Evolutionary conservation across 2,888 invertebrate species (phyloP).

Genomic region (Hyalella azteca): DNA sequence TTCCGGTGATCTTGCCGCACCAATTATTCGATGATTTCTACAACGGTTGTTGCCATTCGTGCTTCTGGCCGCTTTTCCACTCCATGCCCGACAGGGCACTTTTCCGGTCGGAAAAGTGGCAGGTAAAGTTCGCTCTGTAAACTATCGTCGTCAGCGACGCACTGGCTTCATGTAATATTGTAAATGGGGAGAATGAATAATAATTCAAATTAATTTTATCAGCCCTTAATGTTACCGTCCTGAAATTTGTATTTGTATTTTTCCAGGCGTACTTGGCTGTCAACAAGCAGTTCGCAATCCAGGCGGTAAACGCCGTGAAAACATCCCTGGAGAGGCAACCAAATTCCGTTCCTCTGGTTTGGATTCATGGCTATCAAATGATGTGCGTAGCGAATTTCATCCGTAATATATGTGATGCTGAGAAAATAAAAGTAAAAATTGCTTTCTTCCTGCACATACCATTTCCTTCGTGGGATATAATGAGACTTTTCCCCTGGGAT

Average conservation of each 20-base stretch:
- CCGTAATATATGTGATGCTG: conserved; percentile 62
- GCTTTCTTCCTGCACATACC: conserved; percentile 68
- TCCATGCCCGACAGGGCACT: conserved; percentile 64
- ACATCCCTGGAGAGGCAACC: conserved; percentile 61
- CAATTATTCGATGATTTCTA: conserved; percentile 63
- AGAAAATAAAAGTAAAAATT: conserved; percentile 61
- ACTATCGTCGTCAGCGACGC: not conserved
- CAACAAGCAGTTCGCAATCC: conserved; percentile 63
- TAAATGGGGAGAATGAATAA: too few species aligned
- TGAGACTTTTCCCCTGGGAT: conserved; percentile 65
- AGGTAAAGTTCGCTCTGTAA: conserved; percentile 59
- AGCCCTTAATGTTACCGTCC: too few species aligned
- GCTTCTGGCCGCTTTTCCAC: conserved; percentile 65
- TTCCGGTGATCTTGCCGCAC: conserved; percentile 62
- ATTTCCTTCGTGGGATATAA: conserved; percentile 67
- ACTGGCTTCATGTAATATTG: too few species aligned
- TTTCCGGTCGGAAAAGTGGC: conserved; percentile 63
- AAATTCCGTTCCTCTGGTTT: conserved; percentile 64
- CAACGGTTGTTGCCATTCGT: conserved; percentile 65
- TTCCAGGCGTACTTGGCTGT: conserved; percentile 63
- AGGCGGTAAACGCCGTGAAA: conserved; percentile 62
- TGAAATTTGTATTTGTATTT: conserved; percentile 25
- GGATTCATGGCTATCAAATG: conserved; percentile 68
- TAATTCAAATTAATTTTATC: too few species aligned
- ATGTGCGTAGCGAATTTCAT: conserved; percentile 66